Evolutionary conservation across 2,113 vertebrate genomes (phyloP), one percentile per base, ranked within the genome.

Genomic region (Solea senegalensis): DNA sequence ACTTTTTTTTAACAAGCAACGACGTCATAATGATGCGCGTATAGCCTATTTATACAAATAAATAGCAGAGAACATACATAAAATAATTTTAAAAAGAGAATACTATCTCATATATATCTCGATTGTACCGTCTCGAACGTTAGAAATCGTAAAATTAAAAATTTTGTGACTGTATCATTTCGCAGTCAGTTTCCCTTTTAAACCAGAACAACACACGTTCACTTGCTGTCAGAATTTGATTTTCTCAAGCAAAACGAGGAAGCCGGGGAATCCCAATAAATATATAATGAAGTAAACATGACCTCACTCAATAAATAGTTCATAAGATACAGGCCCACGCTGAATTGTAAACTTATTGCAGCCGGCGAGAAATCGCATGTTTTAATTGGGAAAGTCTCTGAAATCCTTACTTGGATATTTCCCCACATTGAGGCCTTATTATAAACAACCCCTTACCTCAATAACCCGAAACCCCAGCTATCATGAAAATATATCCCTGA

Each of bases 281-380:
- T 97, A 98, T 96, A 94, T 95, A 96, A 96, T 91, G 90, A 97
- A 92, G 95, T 96, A 98, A 98, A 97, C 94, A 95, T 95, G 95
- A 95, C 94, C 95, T 95, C 91, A 94, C 94, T 95, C 94, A 94
- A 95, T 96, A 95, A 96, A 95, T 96, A 95, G 89, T 95, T 96
- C 92, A 95, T 95, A 96, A 92, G 90, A 92, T 77, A 80, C 88
- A 86, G 84, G 89, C 87, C 91, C 89, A 92, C 88, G 89, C 88
- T 92, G 91, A 86, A 89, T 88, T 90, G 91, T 90, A 89, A 91
- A 89, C 83, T 88, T 89, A 89, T 89, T 86, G 86, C 85, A 91
- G 88, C 78, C 79, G 83, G 81, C 66, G 39, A 34, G 48, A 74
- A 83, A 80, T 80, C 53, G 73, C 81, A 83, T 74, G 45, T 74